A percentile compares a stretch with the other conserved stretches of the same genome.
Conservation (phyloP, 2,888 invertebrate species). For the Drosophila stalkeri region DNA sequence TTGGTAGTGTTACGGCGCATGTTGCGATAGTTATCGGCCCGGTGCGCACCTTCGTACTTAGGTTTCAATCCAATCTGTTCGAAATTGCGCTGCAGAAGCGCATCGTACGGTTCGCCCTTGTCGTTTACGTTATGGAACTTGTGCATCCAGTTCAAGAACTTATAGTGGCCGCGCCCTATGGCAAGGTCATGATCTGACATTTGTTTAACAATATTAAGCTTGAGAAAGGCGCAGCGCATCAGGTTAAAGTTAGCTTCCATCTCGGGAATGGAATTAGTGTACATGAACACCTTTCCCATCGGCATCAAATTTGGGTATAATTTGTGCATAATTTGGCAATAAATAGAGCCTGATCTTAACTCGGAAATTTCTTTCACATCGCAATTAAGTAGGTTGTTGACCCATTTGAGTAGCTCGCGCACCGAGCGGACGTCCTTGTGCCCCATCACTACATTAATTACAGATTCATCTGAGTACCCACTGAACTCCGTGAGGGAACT, state of each 20-base stretch:
- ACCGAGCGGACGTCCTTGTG: constrained; percentile 2
- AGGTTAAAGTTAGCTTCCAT: not conserved
- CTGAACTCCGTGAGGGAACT: not conserved
- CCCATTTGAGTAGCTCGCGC: not conserved
- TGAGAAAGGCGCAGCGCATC: not conserved
- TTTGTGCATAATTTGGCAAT: constrained; percentile 4
- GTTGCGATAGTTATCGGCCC: fast-evolving
- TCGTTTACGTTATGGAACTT: not conserved
- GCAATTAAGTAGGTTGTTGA: not conserved
- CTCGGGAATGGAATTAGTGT: not conserved
- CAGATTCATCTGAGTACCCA: not conserved
- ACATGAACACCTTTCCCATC: not conserved
- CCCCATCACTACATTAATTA: not conserved
- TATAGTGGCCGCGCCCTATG: not conserved
- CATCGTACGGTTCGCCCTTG: not conserved
- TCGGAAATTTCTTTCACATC: not conserved
- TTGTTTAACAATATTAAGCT: not conserved
- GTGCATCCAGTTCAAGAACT: not conserved
- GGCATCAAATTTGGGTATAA: not conserved
- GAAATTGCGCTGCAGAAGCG: not conserved
- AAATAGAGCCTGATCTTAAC: not conserved
- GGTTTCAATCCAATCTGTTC: not conserved
- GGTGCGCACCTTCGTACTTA: not conserved
- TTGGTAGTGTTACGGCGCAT: not conserved
- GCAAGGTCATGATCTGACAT: not conserved